These are phyloP conservation scores for Nemapogon koenigi DNA, from an alignment of 2,888 invertebrate species.

Conservation along the genomic window DNA sequence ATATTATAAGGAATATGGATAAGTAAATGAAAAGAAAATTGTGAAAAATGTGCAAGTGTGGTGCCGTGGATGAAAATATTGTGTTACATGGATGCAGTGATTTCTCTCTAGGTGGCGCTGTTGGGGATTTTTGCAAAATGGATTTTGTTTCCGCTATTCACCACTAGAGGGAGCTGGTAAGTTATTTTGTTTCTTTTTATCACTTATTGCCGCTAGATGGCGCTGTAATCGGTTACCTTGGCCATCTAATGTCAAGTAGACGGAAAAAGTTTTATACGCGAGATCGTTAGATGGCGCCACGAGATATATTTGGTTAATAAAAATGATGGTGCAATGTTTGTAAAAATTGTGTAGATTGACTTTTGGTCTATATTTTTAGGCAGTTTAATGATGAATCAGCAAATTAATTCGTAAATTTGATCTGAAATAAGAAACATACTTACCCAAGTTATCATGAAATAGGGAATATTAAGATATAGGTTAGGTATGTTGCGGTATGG, in stretches of 20 bases:
- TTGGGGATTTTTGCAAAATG: constrained; percentile 35
- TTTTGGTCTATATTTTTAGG: too few relatives aligned
- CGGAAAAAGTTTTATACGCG: not conserved
- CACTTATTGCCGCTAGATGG: constrained; percentile 4
- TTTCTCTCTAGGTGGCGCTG: constrained; percentile 45
- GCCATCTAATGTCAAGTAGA: constrained; percentile 33
- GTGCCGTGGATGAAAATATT: constrained; percentile 24
- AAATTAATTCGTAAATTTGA: too few relatives aligned
- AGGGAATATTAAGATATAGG: too few relatives aligned
- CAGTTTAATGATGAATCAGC: too few relatives aligned
- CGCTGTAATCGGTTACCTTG: not conserved
- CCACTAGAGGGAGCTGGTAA: constrained; percentile 47
- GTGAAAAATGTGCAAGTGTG: constrained; percentile 26
- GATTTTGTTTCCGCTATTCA: constrained; percentile 30
- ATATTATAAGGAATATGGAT: constrained; percentile 3
- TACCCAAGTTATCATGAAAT: too few relatives aligned
- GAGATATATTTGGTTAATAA: constrained; percentile 11
- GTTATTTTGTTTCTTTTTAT: constrained; percentile 17
- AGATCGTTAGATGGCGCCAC: constrained; percentile 29
- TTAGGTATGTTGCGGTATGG: too few relatives aligned
- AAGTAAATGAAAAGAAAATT: constrained; percentile 28
- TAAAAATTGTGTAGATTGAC: too few relatives aligned
- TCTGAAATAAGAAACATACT: too few relatives aligned
- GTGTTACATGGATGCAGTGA: constrained; percentile 60
- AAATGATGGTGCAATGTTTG: constrained; percentile 4